These are phyloP conservation scores for Gymnorhina tibicen DNA, from an alignment of 2,113 vertebrate species.

Conservation along the genomic window DNA sequence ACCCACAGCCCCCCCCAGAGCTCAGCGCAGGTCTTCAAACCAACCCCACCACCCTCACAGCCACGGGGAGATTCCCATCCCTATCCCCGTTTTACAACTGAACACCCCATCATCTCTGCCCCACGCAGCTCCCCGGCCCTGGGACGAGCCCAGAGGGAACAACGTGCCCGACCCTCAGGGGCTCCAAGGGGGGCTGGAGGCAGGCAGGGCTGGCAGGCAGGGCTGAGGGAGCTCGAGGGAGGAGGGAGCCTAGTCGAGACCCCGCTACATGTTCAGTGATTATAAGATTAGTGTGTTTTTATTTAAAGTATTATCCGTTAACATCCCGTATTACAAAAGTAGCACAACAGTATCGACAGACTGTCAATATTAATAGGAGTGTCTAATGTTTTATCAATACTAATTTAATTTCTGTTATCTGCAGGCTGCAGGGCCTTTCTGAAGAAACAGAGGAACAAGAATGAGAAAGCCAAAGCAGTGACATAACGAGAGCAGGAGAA, in stretches of 20 bases:
- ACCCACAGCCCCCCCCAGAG: not conserved
- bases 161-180: accelerated
- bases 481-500: slow-evolving; percentile 24
- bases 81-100: not conserved
- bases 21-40: not conserved
- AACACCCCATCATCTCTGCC: not conserved
- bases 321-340: slow-evolving; percentile 61
- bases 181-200: not conserved
- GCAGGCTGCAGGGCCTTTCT: slow-evolving; percentile 54
- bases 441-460: slow-evolving; percentile 48
- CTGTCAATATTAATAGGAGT: slow-evolving; percentile 73
- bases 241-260: not conserved
- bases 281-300: slow-evolving; percentile 61
- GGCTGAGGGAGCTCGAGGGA: not conserved
- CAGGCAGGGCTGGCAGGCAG: not conserved
- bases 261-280: slow-evolving; percentile 2
- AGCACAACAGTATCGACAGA: slow-evolving; percentile 63
- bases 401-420: slow-evolving; percentile 71
- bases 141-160: not conserved
- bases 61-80: not conserved
- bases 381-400: slow-evolving; percentile 71
- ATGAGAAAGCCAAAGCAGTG: slow-evolving; percentile 33
- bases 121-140: accelerated
- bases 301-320: slow-evolving; percentile 65
- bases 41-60: not conserved